Evolutionary conservation across 2,888 invertebrate genomes (phyloP).

Genomic region (Pollenia angustigena): DNA sequence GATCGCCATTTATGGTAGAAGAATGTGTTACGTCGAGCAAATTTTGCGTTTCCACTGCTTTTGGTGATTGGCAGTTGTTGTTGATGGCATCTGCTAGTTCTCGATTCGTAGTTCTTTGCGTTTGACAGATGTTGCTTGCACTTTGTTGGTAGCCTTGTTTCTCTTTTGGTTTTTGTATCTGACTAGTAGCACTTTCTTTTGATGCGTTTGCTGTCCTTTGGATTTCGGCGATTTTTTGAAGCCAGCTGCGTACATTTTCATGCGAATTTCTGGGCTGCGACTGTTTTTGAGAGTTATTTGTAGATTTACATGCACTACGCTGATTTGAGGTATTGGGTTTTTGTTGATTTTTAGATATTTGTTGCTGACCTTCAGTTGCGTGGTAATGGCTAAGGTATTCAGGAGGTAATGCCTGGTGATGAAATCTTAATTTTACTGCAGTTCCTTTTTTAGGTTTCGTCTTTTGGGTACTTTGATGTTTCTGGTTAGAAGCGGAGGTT

Average conservation of each 20-base stretch:
- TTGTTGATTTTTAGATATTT: constrained; percentile 81
- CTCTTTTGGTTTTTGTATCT: neutral
- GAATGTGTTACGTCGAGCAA: neutral
- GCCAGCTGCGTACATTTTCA: constrained; percentile 90
- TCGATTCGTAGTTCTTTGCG: neutral
- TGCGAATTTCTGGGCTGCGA: constrained; percentile 82
- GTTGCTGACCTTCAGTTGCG: constrained; percentile 87
- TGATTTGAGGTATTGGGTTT: constrained; percentile 71
- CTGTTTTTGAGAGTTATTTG: constrained; percentile 22
- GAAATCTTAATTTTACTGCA: constrained; percentile 90
- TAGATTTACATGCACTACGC: constrained; percentile 81
- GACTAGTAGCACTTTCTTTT: constrained; percentile 54
- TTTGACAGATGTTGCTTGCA: neutral
- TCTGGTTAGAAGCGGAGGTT: constrained; percentile 18
- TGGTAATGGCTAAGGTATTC: constrained; percentile 92
- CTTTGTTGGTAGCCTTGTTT: neutral
- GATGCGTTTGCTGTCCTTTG: constrained; percentile 84
- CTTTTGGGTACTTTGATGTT: constrained; percentile 52
- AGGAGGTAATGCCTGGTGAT: constrained; percentile 91
- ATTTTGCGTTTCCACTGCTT: neutral
- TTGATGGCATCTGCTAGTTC: constrained; percentile 24
- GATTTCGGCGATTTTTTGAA: constrained; percentile 90
- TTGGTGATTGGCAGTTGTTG: constrained; percentile 35
- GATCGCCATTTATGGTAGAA: neutral
- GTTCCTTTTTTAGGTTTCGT: constrained; percentile 55